Conservation (phyloP, 2,888 invertebrate species). For the Drosophila testacea region DNA sequence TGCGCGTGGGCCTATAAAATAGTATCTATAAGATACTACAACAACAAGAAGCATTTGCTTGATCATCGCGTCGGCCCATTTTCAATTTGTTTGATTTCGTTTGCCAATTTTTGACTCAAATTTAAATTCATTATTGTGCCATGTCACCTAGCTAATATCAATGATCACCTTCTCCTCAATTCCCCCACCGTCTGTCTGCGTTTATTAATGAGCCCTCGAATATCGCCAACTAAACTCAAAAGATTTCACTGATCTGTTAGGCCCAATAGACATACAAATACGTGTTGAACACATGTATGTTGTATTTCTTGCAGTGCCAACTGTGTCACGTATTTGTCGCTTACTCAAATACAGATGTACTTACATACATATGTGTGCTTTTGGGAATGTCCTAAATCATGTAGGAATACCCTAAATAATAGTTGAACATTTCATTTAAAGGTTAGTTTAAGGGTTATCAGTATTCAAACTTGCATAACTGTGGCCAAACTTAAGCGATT, state of each 20-base stretch:
- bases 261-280: slow-evolving; percentile 2
- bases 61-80: slow-evolving; percentile 62
- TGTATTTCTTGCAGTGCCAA: slow-evolving; percentile 29
- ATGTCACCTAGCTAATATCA: slow-evolving; percentile 21
- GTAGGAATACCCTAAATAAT: too few species aligned
- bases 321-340: slow-evolving; percentile 32
- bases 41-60: slow-evolving; percentile 24
- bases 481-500: too few species aligned
- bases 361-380: not conserved
- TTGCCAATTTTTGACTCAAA: slow-evolving; percentile 48
- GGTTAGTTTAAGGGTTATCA: too few species aligned
- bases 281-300: slow-evolving; percentile 18
- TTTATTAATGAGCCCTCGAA: slow-evolving; percentile 22
- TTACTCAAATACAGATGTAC: not conserved
- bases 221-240: slow-evolving; percentile 19
- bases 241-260: slow-evolving; percentile 22
- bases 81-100: slow-evolving; percentile 72
- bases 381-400: slow-evolving; percentile 4
- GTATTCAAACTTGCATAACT: too few species aligned
- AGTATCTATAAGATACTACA: slow-evolving; percentile 19
- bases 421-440: too few species aligned
- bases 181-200: not conserved
- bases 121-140: slow-evolving; percentile 9
- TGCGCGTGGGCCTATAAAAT: slow-evolving; percentile 71
- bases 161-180: not conserved